These are phyloP conservation scores for Anolis apletophallus DNA, from an alignment of 2,797 vertebrate species.

Conservation along the genomic window DNA sequence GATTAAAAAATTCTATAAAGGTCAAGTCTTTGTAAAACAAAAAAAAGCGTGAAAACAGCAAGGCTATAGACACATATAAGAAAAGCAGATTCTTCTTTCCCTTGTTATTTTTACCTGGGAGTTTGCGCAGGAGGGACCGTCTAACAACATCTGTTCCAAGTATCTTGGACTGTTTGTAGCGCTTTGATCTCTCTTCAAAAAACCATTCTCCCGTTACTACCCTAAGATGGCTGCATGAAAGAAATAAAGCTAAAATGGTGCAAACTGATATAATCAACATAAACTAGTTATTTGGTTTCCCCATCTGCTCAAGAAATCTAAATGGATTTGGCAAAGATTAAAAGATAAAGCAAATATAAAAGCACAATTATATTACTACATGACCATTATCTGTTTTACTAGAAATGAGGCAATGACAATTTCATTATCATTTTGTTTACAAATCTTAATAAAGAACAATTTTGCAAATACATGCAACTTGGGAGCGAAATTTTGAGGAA, in stretches of 20 bases:
- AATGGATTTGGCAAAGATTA: background rate
- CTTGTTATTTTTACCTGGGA: conserved; percentile 78
- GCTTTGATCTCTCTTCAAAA: conserved; percentile 93
- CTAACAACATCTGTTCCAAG: conserved; percentile 89
- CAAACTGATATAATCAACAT: conserved; percentile 39
- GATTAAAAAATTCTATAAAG: too few relatives aligned
- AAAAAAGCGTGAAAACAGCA: conserved; percentile 8
- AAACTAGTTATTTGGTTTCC: conserved; percentile 10
- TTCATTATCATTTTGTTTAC: background rate
- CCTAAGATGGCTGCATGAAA: conserved; percentile 86
- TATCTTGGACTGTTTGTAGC: conserved; percentile 84
- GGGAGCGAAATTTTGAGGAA: background rate
- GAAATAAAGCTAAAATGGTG: background rate
- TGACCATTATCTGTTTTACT: background rate
- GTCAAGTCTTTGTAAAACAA: background rate
- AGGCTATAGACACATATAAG: background rate
- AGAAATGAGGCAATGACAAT: background rate
- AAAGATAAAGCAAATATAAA: background rate
- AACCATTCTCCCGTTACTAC: conserved; percentile 97
- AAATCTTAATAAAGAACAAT: background rate
- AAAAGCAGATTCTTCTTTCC: background rate
- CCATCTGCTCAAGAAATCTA: background rate
- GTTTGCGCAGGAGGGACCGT: conserved; percentile 88
- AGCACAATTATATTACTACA: background rate
- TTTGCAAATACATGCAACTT: background rate